Evolutionary conservation across 2,888 invertebrate genomes (phyloP).

Genomic region (Hyposoter didymator): DNA sequence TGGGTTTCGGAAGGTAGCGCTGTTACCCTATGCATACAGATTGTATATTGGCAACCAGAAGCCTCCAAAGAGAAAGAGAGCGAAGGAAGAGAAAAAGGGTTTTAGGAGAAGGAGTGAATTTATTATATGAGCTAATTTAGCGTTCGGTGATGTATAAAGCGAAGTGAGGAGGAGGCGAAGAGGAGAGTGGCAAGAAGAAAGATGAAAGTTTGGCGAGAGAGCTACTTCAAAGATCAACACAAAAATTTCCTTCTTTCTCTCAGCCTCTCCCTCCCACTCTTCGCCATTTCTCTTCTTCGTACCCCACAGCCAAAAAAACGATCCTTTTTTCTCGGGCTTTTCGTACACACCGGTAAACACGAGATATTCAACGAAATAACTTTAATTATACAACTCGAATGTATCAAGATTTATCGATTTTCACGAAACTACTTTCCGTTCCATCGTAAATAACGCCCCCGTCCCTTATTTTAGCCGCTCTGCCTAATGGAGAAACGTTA

Average conservation of each 20-base stretch:
- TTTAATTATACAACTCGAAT: conserved; percentile 45
- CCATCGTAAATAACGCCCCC: conserved; percentile 33
- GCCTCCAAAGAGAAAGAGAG: conserved; percentile 42
- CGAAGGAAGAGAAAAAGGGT: conserved; percentile 67
- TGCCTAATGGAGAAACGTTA: conserved; percentile 18
- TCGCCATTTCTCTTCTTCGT: background rate
- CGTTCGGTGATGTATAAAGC: conserved; percentile 72
- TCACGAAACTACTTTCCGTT: conserved; percentile 27
- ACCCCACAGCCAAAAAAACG: background rate
- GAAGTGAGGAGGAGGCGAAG: conserved; percentile 29
- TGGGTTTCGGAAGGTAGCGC: conserved; percentile 71
- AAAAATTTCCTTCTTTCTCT: background rate
- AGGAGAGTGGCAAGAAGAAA: conserved; percentile 33
- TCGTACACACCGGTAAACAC: conserved; percentile 2
- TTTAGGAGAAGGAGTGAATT: conserved; percentile 76
- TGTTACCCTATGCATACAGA: conserved; percentile 83
- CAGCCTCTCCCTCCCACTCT: background rate
- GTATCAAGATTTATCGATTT: conserved; percentile 56
- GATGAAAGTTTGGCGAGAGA: conserved; percentile 58
- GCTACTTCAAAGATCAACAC: conserved; percentile 42
- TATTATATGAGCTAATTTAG: conserved; percentile 82
- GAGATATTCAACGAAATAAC: conserved; percentile 47
- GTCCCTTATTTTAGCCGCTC: background rate
- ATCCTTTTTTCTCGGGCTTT: background rate
- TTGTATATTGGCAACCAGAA: conserved; percentile 79